Percentiles rank a stretch among this genome's conserved stretches.
These are phyloP conservation scores for Puffinus mauretanicus DNA, from an alignment of 2,113 vertebrate genomes.

Conservation along the genomic window DNA sequence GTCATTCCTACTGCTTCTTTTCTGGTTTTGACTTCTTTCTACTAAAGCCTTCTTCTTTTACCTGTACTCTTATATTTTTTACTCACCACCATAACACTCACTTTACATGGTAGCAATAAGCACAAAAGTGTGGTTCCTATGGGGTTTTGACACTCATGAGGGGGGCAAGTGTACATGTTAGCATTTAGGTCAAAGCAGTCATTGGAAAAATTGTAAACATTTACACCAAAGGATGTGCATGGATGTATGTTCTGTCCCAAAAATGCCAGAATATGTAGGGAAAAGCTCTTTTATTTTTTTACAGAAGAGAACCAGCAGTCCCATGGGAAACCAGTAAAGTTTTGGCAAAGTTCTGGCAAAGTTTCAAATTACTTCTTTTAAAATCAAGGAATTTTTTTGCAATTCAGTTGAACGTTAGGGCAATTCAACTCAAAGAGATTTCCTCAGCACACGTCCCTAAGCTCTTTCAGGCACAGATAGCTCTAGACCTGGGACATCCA, in stretches of 20 bases:
- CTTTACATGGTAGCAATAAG: neutral
- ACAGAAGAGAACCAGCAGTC: neutral
- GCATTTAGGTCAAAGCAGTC: neutral
- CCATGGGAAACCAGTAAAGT: neutral
- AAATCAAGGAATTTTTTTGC: neutral
- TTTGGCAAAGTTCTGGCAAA: neutral
- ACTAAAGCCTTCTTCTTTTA: neutral
- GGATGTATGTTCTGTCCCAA: neutral
- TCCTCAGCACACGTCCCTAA: neutral
- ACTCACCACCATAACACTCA: neutral
- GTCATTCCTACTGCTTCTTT: neutral
- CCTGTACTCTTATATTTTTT: neutral
- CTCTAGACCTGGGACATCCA: neutral
- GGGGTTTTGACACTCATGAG: neutral
- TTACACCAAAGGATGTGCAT: neutral
- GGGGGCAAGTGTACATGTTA: neutral
- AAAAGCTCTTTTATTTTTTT: neutral
- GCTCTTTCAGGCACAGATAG: neutral
- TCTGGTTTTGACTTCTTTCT: neutral
- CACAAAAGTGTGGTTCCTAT: neutral
- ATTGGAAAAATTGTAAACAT: neutral
- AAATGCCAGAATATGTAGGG: neutral
- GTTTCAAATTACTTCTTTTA: neutral
- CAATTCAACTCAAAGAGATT: neutral
- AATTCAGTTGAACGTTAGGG: neutral